Evolutionary conservation across 2,888 invertebrate species (phyloP).

Genomic region (Pollenia labialis): DNA sequence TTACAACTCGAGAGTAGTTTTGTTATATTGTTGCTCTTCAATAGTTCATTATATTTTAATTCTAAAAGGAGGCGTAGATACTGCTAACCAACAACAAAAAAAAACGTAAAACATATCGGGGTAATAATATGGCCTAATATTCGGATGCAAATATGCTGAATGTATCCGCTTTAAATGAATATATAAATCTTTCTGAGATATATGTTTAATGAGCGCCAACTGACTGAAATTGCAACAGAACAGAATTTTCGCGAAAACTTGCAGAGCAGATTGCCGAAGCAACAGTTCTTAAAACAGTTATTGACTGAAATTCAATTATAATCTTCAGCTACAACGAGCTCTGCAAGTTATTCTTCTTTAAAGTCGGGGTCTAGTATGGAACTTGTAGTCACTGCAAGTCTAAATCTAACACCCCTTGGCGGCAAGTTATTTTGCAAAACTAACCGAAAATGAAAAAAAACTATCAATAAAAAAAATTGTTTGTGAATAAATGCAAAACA

Average conservation of each 20-base stretch:
- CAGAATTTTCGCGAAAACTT: background rate
- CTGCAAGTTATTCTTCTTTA: background rate
- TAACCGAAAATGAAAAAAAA: background rate
- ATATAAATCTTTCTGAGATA: background rate
- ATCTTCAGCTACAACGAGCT: background rate
- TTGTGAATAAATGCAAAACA: background rate
- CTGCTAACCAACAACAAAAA: too few relatives aligned
- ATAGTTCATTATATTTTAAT: too few relatives aligned
- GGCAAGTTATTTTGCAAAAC: background rate
- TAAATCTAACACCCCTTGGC: background rate
- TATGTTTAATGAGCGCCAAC: background rate
- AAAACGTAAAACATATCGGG: too few relatives aligned
- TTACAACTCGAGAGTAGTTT: background rate
- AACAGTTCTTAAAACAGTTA: background rate
- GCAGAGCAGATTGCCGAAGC: background rate
- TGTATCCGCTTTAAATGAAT: background rate
- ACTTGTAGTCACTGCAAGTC: conserved; percentile 13
- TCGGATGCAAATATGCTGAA: background rate
- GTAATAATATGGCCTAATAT: too few relatives aligned
- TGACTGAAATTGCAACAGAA: background rate
- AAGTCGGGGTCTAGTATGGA: background rate
- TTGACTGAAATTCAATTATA: background rate
- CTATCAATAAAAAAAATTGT: background rate
- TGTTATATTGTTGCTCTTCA: too few relatives aligned
- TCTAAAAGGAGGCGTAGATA: background rate